Evolutionary conservation across 2,797 vertebrate species (phyloP).

Genomic region (Benthosema pterotum): DNA sequence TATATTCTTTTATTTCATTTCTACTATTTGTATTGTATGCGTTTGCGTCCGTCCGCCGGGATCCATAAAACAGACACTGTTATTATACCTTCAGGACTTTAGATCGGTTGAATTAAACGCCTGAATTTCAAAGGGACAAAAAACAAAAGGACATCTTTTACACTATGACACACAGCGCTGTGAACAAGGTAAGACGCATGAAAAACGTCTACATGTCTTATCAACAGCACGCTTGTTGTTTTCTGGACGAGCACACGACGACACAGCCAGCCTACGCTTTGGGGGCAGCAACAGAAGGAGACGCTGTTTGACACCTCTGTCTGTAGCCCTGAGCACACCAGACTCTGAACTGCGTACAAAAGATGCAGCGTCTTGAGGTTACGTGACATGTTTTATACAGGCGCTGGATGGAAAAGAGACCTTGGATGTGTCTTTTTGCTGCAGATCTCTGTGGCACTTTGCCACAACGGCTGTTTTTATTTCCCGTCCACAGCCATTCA

Average conservation of each 20-base stretch:
- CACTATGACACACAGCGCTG: not conserved
- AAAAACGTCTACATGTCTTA: not conserved
- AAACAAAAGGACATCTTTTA: not conserved
- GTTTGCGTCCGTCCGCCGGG: not conserved
- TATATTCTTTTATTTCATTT: conserved; percentile 29
- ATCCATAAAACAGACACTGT: conserved; percentile 26
- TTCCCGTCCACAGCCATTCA: no score
- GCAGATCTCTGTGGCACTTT: no score
- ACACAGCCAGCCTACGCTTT: not conserved
- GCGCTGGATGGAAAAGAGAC: no score
- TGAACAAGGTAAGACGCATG: not conserved
- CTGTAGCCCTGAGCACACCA: no score
- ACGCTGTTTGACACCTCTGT: conserved; percentile 22
- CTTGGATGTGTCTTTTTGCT: no score
- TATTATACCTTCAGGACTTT: conserved; percentile 7
- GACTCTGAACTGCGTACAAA: no score
- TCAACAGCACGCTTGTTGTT: not conserved
- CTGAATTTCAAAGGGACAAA: conserved; percentile 7
- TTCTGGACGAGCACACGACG: conserved; percentile 40
- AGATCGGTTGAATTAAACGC: not conserved
- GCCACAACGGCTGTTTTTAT: no score
- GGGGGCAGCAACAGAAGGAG: not conserved
- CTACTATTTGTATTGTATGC: conserved; percentile 45
- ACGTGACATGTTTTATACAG: no score
- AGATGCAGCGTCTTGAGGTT: no score